Percentiles rank a stretch among this genome's conserved stretches.
Evolutionary conservation across 2,113 vertebrate genomes (phyloP).

Genomic region (Eurypyga helias): DNA sequence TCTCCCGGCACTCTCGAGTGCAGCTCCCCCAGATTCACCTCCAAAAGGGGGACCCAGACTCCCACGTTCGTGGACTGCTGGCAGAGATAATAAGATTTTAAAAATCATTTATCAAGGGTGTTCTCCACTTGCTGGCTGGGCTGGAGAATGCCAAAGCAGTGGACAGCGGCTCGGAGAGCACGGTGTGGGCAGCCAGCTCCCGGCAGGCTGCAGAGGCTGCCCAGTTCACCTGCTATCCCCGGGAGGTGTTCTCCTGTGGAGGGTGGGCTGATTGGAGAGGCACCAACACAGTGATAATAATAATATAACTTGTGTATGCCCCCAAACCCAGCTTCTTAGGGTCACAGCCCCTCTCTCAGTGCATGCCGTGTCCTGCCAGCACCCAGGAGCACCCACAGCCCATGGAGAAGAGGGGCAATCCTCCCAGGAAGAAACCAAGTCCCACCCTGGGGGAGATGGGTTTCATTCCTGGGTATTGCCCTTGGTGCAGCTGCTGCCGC

Average conservation of each 20-base stretch:
- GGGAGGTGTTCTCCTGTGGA: fast-evolving
- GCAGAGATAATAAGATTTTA: not conserved
- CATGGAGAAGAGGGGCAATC: fast-evolving
- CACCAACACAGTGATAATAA: fast-evolving
- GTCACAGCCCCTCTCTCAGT: not conserved
- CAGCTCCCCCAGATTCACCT: fast-evolving
- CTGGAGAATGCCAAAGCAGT: not conserved
- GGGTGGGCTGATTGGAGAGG: not conserved
- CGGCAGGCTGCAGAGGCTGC: not conserved
- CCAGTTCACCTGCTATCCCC: fast-evolving
- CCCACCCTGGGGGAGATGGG: not conserved
- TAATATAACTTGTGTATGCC: fast-evolving
- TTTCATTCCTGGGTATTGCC: not conserved
- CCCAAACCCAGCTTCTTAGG: not conserved
- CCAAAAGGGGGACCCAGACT: too few relatives aligned
- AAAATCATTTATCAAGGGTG: not conserved
- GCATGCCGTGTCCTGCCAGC: not conserved
- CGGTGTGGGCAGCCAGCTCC: fast-evolving
- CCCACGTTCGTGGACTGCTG: not conserved
- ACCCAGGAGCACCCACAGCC: fast-evolving
- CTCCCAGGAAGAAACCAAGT: not conserved
- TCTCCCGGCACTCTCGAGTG: fast-evolving
- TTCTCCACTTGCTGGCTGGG: not conserved
- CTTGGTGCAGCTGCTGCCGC: fast-evolving
- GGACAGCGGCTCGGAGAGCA: not conserved